A percentile compares a stretch with the other conserved stretches of the same genome.
phyloP scores from a whole-genome alignment of 2,113 vertebrate species.

The Takifugu bimaculatus region DNA sequence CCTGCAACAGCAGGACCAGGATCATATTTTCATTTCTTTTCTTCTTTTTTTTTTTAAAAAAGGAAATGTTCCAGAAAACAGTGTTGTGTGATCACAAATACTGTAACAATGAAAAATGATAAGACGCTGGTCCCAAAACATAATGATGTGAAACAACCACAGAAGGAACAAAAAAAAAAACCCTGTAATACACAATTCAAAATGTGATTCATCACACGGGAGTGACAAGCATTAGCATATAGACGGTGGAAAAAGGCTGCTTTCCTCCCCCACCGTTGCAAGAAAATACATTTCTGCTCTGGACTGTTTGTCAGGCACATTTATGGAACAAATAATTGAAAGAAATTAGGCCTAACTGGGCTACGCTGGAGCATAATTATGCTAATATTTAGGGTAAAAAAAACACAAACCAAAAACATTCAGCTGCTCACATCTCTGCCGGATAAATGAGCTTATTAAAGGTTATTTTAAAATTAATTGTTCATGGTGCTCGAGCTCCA shows the following conservation, averaged over 20 bases:
- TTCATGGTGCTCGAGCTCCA: not conserved
- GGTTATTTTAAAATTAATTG: not conserved
- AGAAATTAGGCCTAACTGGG: not conserved
- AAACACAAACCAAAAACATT: not conserved
- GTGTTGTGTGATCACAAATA: not conserved
- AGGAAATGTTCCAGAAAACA: not conserved
- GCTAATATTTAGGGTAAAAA: not conserved
- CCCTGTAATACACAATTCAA: not conserved
- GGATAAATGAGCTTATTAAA: not conserved
- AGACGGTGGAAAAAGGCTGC: not conserved
- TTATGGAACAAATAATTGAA: not conserved
- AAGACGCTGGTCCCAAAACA: too few species aligned
- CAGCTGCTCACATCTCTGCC: not conserved
- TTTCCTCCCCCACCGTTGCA: not conserved
- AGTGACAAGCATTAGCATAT: not conserved
- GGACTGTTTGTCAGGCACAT: not conserved
- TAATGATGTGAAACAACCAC: too few species aligned
- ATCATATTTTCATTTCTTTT: not conserved
- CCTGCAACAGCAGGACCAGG: too few species aligned
- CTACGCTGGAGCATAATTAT: not conserved
- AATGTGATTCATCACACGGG: not conserved
- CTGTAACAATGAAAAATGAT: too few species aligned
- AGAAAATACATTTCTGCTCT: not conserved
- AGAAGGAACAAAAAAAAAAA: too few species aligned
- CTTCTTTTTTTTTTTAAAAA: too few species aligned